Evolutionary conservation across 23 tunicate genomes (phyloP).

Genomic region (Phallusia fumigata): DNA sequence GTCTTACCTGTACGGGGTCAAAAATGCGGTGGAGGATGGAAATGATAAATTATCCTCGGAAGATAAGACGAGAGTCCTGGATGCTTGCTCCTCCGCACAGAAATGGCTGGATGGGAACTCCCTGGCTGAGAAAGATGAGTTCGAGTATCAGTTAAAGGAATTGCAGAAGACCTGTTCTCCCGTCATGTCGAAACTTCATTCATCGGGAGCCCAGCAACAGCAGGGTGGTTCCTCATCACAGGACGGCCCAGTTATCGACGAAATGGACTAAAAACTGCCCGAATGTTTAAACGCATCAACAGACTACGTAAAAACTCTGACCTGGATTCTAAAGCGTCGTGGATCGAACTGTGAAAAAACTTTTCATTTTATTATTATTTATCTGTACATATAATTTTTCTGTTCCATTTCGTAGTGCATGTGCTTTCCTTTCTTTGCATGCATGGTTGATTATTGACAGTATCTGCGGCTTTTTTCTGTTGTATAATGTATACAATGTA

Average conservation of each 20-base stretch:
- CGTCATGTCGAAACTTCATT: constrained; percentile 43
- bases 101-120: constrained; percentile 57
- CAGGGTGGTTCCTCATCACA: neutral
- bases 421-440: no score
- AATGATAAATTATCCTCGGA: constrained; percentile 31
- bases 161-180: constrained; percentile 42
- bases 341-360: no score
- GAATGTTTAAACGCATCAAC: no score
- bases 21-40: constrained; percentile 39
- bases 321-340: no score
- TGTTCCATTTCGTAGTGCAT: no score
- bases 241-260: constrained; percentile 9
- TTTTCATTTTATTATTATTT: no score
- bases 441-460: no score
- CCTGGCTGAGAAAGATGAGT: constrained; percentile 53
- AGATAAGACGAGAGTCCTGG: constrained; percentile 30
- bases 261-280: constrained; percentile 24
- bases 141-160: constrained; percentile 40
- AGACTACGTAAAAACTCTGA: no score
- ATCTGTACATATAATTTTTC: no score
- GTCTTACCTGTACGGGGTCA: constrained; percentile 42
- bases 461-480: no score
- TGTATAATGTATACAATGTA: no score
- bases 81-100: constrained; percentile 25
- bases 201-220: constrained; percentile 1